phyloP scores from a whole-genome alignment of 2,888 invertebrate species.

The Idaea dimidiata region DNA sequence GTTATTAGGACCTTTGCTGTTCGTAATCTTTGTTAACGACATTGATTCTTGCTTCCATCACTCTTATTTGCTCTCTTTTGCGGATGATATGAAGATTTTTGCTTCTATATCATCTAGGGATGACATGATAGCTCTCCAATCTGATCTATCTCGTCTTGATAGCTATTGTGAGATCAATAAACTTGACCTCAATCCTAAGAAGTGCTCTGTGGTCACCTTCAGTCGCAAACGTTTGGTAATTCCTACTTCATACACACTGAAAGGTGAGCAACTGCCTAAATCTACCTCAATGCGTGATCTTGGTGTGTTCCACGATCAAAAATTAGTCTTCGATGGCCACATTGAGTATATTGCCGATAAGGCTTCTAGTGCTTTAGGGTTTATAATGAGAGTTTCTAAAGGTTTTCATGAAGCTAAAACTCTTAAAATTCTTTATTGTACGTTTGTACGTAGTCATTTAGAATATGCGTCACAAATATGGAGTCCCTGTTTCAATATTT shows the following conservation, averaged over 20 bases:
- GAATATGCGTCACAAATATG: background rate
- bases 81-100: constrained; percentile 1
- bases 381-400: background rate
- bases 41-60: background rate
- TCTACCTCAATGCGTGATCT: background rate
- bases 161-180: background rate
- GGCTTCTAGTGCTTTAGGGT: background rate
- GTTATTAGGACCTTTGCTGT: background rate
- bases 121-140: background rate
- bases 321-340: background rate
- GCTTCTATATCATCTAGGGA: background rate
- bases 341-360: background rate
- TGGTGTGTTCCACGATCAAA: background rate
- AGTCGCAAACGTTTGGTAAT: background rate
- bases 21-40: background rate
- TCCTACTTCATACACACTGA: background rate
- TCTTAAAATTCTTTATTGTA: background rate
- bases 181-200: background rate
- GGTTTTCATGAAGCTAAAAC: background rate
- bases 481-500: background rate
- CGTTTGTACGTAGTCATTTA: background rate
- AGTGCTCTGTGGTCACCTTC: background rate
- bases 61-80: background rate
- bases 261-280: background rate
- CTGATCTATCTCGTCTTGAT: background rate